A percentile compares a stretch with the other conserved stretches of the same genome.
Conservation (phyloP, 1,140 invertebrate genomes). For the Euschistus heros region DNA sequence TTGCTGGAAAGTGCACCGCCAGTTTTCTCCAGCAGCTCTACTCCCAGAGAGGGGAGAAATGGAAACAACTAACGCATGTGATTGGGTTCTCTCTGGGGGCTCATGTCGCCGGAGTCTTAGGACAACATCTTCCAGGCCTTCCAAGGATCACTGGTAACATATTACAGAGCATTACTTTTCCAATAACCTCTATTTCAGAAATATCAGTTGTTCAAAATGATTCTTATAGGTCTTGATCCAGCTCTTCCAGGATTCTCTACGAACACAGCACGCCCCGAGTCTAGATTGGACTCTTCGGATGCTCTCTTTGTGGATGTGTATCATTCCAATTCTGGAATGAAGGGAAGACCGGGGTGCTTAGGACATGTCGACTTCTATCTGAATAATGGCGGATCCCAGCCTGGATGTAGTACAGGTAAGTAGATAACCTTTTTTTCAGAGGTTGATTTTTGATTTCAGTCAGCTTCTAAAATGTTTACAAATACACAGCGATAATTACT, state of each 20-base stretch:
- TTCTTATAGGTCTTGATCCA: constrained; percentile 43
- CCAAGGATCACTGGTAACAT: not conserved
- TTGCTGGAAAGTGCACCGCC: constrained; percentile 43
- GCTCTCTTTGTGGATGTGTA: constrained; percentile 51
- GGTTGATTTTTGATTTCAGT: too few species aligned
- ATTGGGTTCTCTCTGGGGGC: constrained; percentile 66
- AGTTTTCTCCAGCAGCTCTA: constrained; percentile 32
- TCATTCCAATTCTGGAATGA: constrained; percentile 49
- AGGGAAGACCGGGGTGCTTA: constrained; percentile 40
- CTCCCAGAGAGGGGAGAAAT: constrained; percentile 33
- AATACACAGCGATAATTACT: too few species aligned
- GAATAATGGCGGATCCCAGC: constrained; percentile 50
- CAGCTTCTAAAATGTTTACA: too few species aligned
- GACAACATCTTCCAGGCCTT: not conserved
- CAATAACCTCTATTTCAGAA: too few species aligned
- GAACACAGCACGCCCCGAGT: constrained; percentile 24
- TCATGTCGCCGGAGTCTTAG: constrained; percentile 57
- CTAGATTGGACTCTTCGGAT: constrained; percentile 46
- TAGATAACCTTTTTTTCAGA: too few species aligned
- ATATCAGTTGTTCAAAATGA: too few species aligned
- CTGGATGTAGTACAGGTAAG: constrained; percentile 42
- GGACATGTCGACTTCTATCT: constrained; percentile 54
- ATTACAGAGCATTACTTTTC: too few species aligned
- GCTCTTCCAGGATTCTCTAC: constrained; percentile 43
- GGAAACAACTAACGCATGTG: constrained; percentile 44